A percentile compares a stretch with the other conserved stretches of the same genome.
Evolutionary conservation across 1,140 invertebrate species (phyloP).

Genomic region (Macrosteles quadrilineatus): DNA sequence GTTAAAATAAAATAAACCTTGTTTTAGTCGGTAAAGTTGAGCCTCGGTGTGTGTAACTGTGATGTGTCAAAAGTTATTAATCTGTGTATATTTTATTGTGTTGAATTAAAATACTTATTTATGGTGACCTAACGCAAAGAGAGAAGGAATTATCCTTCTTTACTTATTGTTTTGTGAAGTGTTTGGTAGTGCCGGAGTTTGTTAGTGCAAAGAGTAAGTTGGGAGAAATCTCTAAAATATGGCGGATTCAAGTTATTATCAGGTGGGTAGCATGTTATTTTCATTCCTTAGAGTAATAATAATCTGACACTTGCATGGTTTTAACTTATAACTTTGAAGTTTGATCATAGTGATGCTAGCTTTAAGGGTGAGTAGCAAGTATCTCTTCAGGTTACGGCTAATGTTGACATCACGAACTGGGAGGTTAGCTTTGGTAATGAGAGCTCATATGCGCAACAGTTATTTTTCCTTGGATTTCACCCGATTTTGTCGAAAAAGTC

Average conservation of each 20-base stretch:
- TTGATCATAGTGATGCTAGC: too few relatives aligned
- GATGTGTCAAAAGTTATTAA: slow-evolving; percentile 2
- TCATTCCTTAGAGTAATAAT: not conserved
- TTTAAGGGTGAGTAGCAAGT: too few relatives aligned
- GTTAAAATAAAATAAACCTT: too few relatives aligned
- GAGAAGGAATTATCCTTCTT: slow-evolving; percentile 14
- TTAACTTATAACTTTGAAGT: not conserved
- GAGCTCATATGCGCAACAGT: too few relatives aligned
- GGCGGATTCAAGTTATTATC: slow-evolving; percentile 38
- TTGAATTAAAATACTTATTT: not conserved
- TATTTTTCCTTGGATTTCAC: too few relatives aligned
- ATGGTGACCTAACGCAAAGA: not conserved
- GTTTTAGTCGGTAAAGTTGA: not conserved
- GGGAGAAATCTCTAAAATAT: slow-evolving; percentile 20
- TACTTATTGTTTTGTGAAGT: not conserved
- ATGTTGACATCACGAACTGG: too few relatives aligned
- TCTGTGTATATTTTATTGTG: not conserved
- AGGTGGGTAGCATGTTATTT: slow-evolving; percentile 30
- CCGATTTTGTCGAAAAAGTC: too few relatives aligned
- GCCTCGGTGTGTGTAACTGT: not conserved
- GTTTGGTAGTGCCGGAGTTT: not conserved
- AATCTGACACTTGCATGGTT: not conserved
- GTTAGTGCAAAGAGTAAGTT: not conserved
- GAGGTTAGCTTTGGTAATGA: too few relatives aligned
- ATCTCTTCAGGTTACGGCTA: too few relatives aligned